These are phyloP conservation scores for Drosophila phalerata DNA, from an alignment of 2,888 invertebrate species.

Conservation along the genomic window DNA sequence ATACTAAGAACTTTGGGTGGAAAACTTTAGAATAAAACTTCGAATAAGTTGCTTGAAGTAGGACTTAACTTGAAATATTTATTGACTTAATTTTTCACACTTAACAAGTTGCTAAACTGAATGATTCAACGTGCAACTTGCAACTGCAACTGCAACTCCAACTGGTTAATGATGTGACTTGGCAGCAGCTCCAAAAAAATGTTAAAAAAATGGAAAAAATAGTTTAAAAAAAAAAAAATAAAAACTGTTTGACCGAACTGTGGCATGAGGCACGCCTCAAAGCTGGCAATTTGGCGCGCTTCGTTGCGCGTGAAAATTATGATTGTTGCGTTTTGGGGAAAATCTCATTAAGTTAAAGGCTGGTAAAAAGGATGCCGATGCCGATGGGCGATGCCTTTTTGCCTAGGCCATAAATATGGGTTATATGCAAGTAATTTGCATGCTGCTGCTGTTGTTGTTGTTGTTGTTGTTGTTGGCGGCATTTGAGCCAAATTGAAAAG, in stretches of 20 bases:
- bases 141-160: constrained; percentile 5
- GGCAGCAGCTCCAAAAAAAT: not conserved
- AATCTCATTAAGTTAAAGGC: constrained; percentile 71
- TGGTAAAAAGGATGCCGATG: constrained; percentile 78
- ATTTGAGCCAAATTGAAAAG: constrained; percentile 70
- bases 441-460: constrained; percentile 29
- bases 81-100: not conserved
- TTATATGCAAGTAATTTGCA: constrained; percentile 65
- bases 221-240: not conserved
- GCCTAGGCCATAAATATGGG: constrained; percentile 66
- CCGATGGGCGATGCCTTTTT: constrained; percentile 50
- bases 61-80: not conserved
- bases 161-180: constrained; percentile 30
- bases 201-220: not conserved
- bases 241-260: constrained; percentile 49
- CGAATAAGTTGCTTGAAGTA: not conserved
- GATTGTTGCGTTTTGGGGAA: constrained; percentile 68
- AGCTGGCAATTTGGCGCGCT: constrained; percentile 71
- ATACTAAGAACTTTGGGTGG: too few relatives aligned
- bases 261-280: constrained; percentile 72
- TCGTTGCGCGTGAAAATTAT: constrained; percentile 80
- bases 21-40: too few relatives aligned
- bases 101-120: constrained; percentile 14
- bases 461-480: constrained; percentile 38
- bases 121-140: constrained; percentile 3